Evolutionary conservation across 2,888 invertebrate species (phyloP), one percentile per base, ranked within the genome.

Genomic region (Volucella bombylans): DNA sequence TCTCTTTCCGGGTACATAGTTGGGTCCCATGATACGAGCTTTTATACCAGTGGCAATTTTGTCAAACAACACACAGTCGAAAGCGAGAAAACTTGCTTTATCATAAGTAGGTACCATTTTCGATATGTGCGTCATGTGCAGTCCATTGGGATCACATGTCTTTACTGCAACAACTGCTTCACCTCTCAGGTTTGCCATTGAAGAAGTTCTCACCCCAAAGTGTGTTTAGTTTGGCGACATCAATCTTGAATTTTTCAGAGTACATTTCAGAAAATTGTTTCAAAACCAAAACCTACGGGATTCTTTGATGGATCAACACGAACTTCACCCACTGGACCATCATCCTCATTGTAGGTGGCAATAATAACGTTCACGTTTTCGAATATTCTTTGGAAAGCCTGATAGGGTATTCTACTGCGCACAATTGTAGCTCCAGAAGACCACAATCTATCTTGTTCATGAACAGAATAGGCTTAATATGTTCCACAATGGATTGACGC

Each of bases 401-500:
- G 99, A 93, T 97, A 99, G 74, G 99, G 94, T n/a, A n/a, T 91
- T 98, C 98, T 93, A 99, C 99, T 87, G 96, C 95, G 86, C 97
- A 99, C 89, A 99, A 93, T 92, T 99, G 99, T 91, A 99, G 93
- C 93, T 99, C 99, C 49, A 99, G 94, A 82, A 99, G 94, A 88
- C 99, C 99, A 89, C 99, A 96, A 94, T 99, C 99, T 99, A 99
- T 99, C 94, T 99, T 99, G 96, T 99, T 99, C 99, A 99, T 99
- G 96, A 99, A 99, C 89, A 99, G 94, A 88, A 99, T 97, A 74
- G 99, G 99, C 96, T 99, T 99, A 90, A 99, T 99, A 91, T 99
- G 96, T 93, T 99, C 99, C 86, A 98, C 98, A 91, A 99, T 99
- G 87, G 99, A 99, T 93, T 99, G 99, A 93, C 99, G 97, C 90